These are phyloP conservation scores for Onthophagus taurus DNA, from an alignment of 1,140 invertebrate genomes.

Conservation along the genomic window DNA sequence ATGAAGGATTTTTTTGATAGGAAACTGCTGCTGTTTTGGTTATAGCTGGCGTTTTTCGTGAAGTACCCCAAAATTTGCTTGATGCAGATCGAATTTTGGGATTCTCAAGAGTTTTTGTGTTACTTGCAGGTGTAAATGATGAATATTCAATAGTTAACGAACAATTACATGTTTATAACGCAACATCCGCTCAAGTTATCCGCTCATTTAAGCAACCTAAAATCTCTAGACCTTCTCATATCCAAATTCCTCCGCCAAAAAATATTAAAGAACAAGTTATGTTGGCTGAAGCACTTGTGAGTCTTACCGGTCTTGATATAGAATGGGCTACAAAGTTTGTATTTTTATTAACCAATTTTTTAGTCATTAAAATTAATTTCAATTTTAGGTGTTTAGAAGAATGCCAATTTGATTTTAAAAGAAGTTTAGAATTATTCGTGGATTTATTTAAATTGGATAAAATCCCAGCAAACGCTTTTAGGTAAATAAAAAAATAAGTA, in stretches of 20 bases:
- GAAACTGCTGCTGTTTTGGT: conserved; percentile 54
- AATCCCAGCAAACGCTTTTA: conserved; percentile 71
- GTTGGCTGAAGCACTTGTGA: conserved; percentile 55
- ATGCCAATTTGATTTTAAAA: conserved; percentile 73
- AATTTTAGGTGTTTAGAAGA: conserved; percentile 71
- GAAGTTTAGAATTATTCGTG: conserved; percentile 65
- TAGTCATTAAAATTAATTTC: conserved; percentile 15
- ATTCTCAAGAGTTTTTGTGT: conserved; percentile 68
- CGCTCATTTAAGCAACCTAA: conserved; percentile 23
- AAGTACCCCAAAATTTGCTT: conserved; percentile 35
- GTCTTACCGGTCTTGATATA: conserved; percentile 72
- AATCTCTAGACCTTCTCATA: conserved; percentile 6
- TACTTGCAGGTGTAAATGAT: conserved; percentile 56
- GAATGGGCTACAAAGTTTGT: conserved; percentile 71
- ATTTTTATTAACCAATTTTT: conserved; percentile 9
- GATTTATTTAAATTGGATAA: conserved; percentile 63
- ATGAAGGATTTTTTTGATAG: conserved; percentile 44
- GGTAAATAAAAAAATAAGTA: conserved; percentile 36
- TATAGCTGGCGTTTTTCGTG: conserved; percentile 69
- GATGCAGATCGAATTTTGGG: conserved; percentile 26
- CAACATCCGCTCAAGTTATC: conserved; percentile 53
- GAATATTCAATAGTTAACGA: conserved; percentile 77
- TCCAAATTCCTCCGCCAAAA: conserved; percentile 15
- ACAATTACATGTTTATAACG: conserved; percentile 63
- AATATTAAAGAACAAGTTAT: conserved; percentile 30